These are phyloP conservation scores for Meliscaeva auricollis DNA, from an alignment of 2,888 invertebrate species.

Conservation along the genomic window DNA sequence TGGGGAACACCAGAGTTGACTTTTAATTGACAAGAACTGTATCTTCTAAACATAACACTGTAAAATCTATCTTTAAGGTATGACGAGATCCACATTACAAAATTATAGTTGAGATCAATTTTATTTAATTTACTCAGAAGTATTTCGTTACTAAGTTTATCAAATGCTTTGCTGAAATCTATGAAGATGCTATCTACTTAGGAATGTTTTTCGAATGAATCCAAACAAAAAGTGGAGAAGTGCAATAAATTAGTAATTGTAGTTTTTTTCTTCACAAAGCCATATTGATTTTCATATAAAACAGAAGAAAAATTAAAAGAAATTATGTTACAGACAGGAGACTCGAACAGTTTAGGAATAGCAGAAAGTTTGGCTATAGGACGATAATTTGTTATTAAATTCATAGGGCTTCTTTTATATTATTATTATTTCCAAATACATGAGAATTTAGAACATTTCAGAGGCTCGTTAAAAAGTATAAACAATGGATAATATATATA, in stretches of 20 bases:
- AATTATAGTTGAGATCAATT: neutral
- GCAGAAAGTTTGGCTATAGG: neutral
- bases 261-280: neutral
- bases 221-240: no score
- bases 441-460: neutral
- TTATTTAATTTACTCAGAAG: neutral
- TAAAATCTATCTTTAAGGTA: no score
- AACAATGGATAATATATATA: neutral
- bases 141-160: neutral
- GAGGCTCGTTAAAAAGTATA: neutral
- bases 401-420: neutral
- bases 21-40: no score
- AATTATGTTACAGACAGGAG: neutral
- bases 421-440: no score
- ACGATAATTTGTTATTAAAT: conserved; percentile 5
- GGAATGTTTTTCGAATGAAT: neutral
- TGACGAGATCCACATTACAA: no score
- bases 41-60: no score
- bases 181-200: neutral
- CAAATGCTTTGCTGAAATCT: neutral
- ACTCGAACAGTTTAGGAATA: no score
- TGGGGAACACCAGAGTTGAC: no score
- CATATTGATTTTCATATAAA: conserved; percentile 5
- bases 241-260: no score
- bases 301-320: conserved; percentile 2